phyloP scores from a whole-genome alignment of 1,140 invertebrate species.

The Lordiphosa mommai region DNA sequence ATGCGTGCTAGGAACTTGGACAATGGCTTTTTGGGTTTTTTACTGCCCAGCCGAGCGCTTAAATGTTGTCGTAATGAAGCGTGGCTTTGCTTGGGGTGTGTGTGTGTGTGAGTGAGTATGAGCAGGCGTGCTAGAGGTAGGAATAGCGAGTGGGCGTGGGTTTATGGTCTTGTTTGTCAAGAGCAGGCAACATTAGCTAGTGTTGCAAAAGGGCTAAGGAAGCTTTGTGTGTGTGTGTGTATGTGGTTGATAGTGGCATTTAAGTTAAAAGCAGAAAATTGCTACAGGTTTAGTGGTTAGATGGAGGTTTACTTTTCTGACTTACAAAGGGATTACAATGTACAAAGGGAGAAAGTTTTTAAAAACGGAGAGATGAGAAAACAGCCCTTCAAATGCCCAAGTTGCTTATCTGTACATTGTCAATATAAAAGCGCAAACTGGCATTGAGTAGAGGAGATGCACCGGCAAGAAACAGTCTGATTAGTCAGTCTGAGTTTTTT shows the following conservation, averaged over 20 bases:
- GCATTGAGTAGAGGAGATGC: no score
- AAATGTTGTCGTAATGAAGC: slow-evolving; percentile 40
- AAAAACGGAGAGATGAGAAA: no score
- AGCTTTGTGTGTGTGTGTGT: slow-evolving; percentile 4
- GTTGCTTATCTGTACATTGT: no score
- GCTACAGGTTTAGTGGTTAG: slow-evolving; percentile 14
- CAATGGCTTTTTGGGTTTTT: slow-evolving; percentile 26
- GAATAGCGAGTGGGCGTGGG: no score
- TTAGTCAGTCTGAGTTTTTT: no score
- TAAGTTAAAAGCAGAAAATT: slow-evolving; percentile 15
- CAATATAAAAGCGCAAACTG: no score
- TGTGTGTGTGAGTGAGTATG: background rate
- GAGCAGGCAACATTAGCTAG: slow-evolving; percentile 8
- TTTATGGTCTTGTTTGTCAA: slow-evolving; percentile 20
- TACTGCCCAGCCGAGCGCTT: slow-evolving; percentile 32
- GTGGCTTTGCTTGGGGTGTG: slow-evolving; percentile 1
- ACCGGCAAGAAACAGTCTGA: no score
- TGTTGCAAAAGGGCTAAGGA: slow-evolving; percentile 28
- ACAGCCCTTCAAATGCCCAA: no score
- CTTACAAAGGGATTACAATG: background rate
- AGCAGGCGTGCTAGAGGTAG: background rate
- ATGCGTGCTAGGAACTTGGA: slow-evolving; percentile 24
- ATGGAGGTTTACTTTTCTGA: background rate
- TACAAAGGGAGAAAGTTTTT: background rate
- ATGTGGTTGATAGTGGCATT: slow-evolving; percentile 16